A percentile compares a stretch with the other conserved stretches of the same genome.
Evolutionary conservation across 2,888 invertebrate species (phyloP).

Genomic region (Acleris holmiana): DNA sequence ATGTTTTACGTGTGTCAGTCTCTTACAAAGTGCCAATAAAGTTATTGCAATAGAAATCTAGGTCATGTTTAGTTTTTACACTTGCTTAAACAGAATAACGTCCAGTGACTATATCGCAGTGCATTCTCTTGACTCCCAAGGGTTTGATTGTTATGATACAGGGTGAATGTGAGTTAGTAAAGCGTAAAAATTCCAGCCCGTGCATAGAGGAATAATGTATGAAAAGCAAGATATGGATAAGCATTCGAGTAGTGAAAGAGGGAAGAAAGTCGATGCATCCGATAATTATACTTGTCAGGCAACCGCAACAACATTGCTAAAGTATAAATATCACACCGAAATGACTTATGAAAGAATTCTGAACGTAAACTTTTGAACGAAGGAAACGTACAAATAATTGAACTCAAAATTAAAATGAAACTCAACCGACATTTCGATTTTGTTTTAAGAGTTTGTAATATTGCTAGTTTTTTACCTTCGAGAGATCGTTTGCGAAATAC

Average conservation of each 20-base stretch:
- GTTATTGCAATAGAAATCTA: constrained; percentile 47
- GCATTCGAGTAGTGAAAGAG: constrained; percentile 79
- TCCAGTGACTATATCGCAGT: constrained; percentile 72
- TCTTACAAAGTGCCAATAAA: constrained; percentile 68
- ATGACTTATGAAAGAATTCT: constrained; percentile 63
- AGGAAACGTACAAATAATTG: constrained; percentile 59
- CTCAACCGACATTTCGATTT: constrained; percentile 71
- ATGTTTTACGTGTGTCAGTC: constrained; percentile 56
- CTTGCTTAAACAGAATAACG: constrained; percentile 58
- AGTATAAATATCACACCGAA: constrained; percentile 71
- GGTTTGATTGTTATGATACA: constrained; percentile 74
- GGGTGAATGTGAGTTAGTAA: constrained; percentile 76
- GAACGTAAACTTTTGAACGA: constrained; percentile 53
- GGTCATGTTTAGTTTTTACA: constrained; percentile 36
- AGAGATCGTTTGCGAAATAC: constrained; percentile 98
- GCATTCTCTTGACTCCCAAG: constrained; percentile 72
- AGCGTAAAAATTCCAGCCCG: constrained; percentile 80
- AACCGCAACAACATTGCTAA: constrained; percentile 45
- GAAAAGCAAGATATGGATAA: constrained; percentile 81
- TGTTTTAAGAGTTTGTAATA: constrained; percentile 69
- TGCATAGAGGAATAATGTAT: constrained; percentile 80
- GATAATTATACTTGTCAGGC: constrained; percentile 67
- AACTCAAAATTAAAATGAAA: constrained; percentile 64
- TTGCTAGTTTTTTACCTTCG: constrained; percentile 92
- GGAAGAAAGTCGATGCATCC: constrained; percentile 63